Percentiles rank a stretch among this genome's conserved stretches.
These are phyloP conservation scores for Hemicrepidius hirtus DNA, from an alignment of 2,888 invertebrate genomes.

Conservation along the genomic window DNA sequence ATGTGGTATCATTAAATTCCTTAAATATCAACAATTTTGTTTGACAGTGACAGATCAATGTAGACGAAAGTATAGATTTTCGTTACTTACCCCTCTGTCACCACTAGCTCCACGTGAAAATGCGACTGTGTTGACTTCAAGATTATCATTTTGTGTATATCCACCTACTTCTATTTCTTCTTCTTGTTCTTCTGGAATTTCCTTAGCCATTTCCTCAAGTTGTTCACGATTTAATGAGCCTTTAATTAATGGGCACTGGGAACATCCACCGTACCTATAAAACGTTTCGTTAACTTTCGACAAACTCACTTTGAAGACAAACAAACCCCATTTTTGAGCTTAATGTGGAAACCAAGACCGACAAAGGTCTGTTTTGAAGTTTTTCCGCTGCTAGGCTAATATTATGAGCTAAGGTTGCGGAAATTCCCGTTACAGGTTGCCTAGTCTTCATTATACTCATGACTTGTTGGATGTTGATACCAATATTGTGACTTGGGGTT, in stretches of 20 bases:
- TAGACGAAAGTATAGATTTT: too few relatives aligned
- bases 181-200: slow-evolving; percentile 66
- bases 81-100: slow-evolving; percentile 37
- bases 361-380: slow-evolving; percentile 64
- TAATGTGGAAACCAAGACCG: slow-evolving; percentile 66
- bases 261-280: slow-evolving; percentile 49
- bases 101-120: slow-evolving; percentile 41
- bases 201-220: slow-evolving; percentile 68
- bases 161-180: too few relatives aligned
- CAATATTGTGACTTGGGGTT: slow-evolving; percentile 79
- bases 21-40: too few relatives aligned
- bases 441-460: slow-evolving; percentile 67
- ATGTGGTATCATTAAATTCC: slow-evolving; percentile 37
- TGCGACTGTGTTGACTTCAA: slow-evolving; percentile 25
- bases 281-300: neutral
- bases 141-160: slow-evolving; percentile 29
- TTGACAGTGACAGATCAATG: too few relatives aligned
- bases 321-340: slow-evolving; percentile 61
- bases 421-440: slow-evolving; percentile 67
- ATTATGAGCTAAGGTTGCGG: slow-evolving; percentile 70
- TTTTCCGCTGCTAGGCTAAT: slow-evolving; percentile 70
- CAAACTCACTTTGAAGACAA: too few relatives aligned
- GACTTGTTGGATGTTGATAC: slow-evolving; percentile 79
- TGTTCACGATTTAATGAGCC: slow-evolving; percentile 67
- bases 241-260: slow-evolving; percentile 65